Percentiles rank a stretch among this genome's conserved stretches.
Evolutionary conservation across 2,797 vertebrate genomes (phyloP).

Genomic region (Channallabes apus): DNA sequence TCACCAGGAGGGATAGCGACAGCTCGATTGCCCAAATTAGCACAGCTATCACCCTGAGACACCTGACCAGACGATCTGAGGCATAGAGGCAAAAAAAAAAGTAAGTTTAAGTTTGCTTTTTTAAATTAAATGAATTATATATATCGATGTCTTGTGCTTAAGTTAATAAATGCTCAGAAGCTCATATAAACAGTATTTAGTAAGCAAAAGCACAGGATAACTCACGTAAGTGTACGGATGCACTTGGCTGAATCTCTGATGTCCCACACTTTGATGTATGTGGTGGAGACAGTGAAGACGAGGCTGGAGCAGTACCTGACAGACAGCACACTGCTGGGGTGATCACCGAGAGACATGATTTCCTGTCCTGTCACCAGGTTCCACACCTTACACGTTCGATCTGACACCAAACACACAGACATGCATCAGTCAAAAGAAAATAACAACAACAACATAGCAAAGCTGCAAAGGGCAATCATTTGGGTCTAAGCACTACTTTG

Average conservation of each 20-base stretch:
- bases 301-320: slow-evolving; percentile 91
- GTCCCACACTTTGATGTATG: slow-evolving; percentile 97
- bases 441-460: background rate
- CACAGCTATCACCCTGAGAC: slow-evolving; percentile 82
- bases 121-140: background rate
- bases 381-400: slow-evolving; percentile 98
- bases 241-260: slow-evolving; percentile 95
- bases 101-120: background rate
- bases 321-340: slow-evolving; percentile 93
- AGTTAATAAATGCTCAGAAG: background rate
- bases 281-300: slow-evolving; percentile 91
- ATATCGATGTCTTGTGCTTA: background rate
- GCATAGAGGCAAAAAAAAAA: background rate
- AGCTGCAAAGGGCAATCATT: background rate
- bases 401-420: slow-evolving; percentile 65
- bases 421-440: background rate
- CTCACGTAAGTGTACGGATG: slow-evolving; percentile 90
- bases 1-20: slow-evolving; percentile 91
- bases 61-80: slow-evolving; percentile 92
- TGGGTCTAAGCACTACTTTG: background rate
- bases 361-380: slow-evolving; percentile 98
- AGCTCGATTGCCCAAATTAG: slow-evolving; percentile 76
- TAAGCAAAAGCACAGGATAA: slow-evolving; percentile 27
- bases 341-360: slow-evolving; percentile 95
- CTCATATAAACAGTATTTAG: background rate